Percentiles rank a stretch among this genome's conserved stretches.
Evolutionary conservation across 2,888 invertebrate species (phyloP).

Genomic region (Oasisia sp.): DNA sequence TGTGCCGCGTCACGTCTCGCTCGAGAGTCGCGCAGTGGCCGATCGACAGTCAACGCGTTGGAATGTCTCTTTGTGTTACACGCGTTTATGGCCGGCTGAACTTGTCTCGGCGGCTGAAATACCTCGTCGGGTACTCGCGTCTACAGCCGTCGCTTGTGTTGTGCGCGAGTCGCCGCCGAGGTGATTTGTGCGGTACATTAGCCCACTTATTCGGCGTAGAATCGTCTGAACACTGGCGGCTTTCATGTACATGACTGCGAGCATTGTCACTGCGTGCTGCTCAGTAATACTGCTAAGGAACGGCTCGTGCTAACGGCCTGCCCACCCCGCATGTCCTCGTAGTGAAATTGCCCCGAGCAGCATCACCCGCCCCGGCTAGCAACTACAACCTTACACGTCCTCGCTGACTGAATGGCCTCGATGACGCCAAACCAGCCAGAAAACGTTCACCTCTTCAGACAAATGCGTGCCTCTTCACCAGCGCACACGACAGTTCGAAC

Average conservation of each 20-base stretch:
- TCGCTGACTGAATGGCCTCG: neutral
- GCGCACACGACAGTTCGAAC: neutral
- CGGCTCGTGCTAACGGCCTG: neutral
- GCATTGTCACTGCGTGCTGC: neutral
- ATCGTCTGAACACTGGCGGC: neutral
- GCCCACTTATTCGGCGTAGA: neutral
- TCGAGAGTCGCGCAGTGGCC: neutral
- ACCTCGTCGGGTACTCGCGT: neutral
- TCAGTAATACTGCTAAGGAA: neutral
- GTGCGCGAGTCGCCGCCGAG: neutral
- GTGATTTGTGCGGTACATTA: slow-evolving; percentile 11
- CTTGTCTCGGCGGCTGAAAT: neutral
- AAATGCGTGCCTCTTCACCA: slow-evolving; percentile 1
- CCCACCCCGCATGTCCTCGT: neutral
- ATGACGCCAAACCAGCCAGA: neutral
- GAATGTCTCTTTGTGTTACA: slow-evolving; percentile 5
- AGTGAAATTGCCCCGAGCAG: neutral
- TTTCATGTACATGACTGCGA: neutral
- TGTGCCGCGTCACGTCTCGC: neutral
- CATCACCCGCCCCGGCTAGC: neutral
- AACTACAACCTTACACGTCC: neutral
- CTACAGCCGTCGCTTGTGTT: neutral
- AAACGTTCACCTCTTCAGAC: slow-evolving; percentile 13
- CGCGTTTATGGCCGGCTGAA: neutral
- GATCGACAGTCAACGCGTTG: neutral